phyloP scores from a whole-genome alignment of 2,888 invertebrate species.

The Dryocosmus kuriphilus region DNA sequence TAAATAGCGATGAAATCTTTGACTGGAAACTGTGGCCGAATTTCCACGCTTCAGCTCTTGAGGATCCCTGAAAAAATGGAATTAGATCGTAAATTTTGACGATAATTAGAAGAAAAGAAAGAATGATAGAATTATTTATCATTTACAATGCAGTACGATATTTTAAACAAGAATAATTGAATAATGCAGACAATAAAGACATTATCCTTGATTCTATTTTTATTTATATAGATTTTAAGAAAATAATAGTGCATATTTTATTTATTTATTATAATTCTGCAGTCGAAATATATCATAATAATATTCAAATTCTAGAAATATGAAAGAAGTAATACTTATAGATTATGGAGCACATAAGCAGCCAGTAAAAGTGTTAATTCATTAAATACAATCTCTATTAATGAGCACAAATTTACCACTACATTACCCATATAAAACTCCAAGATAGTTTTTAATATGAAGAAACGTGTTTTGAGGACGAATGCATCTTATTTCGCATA shows the following conservation, averaged over 20 bases:
- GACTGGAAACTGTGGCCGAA: slow-evolving; percentile 84
- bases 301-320: background rate
- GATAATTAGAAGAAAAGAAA: background rate
- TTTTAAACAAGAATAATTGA: background rate
- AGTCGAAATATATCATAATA: background rate
- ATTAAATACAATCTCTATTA: background rate
- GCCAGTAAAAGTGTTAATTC: background rate
- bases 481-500: background rate
- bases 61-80: slow-evolving; percentile 83
- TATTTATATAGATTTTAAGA: background rate
- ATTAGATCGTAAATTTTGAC: slow-evolving; percentile 8
- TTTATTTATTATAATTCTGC: background rate
- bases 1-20: slow-evolving; percentile 88
- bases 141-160: background rate
- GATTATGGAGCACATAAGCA: background rate
- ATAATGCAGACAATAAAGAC: background rate
- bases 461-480: background rate
- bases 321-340: too few species aligned
- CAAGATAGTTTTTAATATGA: background rate
- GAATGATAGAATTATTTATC: too few species aligned
- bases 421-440: background rate
- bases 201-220: background rate
- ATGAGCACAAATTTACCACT: background rate
- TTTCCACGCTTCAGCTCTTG: slow-evolving; percentile 85
- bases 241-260: background rate